A percentile compares a stretch with the other conserved stretches of the same genome.
phyloP scores from a whole-genome alignment of 2,888 invertebrate species.

The Ethmia dodecea region DNA sequence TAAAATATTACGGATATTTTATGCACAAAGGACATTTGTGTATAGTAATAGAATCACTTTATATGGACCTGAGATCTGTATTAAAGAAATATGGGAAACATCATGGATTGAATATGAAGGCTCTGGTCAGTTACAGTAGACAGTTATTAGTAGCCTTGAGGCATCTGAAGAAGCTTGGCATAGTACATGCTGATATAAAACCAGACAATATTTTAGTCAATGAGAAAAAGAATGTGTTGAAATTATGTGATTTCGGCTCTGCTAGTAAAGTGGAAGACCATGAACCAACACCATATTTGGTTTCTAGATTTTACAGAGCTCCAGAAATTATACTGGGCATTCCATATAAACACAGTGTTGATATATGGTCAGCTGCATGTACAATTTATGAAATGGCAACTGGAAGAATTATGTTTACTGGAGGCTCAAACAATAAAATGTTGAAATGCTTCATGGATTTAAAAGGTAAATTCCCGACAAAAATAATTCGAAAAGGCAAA shows the following conservation, averaged over 20 bases:
- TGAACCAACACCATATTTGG: slow-evolving; percentile 98
- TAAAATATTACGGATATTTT: slow-evolving; percentile 91
- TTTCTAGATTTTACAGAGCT: slow-evolving; percentile 98
- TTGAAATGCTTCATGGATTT: slow-evolving; percentile 98
- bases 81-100: slow-evolving; percentile 98
- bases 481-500: slow-evolving; percentile 92
- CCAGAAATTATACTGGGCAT: slow-evolving; percentile 99
- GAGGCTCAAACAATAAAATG: slow-evolving; percentile 99
- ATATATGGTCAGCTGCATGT: slow-evolving; percentile 99
- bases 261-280: slow-evolving; percentile 95
- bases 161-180: slow-evolving; percentile 94
- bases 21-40: slow-evolving; percentile 99
- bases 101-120: slow-evolving; percentile 97
- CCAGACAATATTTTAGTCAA: slow-evolving; percentile 99
- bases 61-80: slow-evolving; percentile 92
- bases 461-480: slow-evolving; percentile 98
- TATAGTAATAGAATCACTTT: slow-evolving; percentile 97
- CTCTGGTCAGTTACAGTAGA: slow-evolving; percentile 96
- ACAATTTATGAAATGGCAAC: slow-evolving; percentile 98
- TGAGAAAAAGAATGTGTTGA: slow-evolving; percentile 96
- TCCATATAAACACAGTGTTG: slow-evolving; percentile 95
- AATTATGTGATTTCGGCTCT: slow-evolving; percentile 99
- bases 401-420: slow-evolving; percentile 97
- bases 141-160: slow-evolving; percentile 95
- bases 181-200: slow-evolving; percentile 99